phyloP scores from a whole-genome alignment of 1,140 invertebrate species.

The Aphelinus atriplicis region DNA sequence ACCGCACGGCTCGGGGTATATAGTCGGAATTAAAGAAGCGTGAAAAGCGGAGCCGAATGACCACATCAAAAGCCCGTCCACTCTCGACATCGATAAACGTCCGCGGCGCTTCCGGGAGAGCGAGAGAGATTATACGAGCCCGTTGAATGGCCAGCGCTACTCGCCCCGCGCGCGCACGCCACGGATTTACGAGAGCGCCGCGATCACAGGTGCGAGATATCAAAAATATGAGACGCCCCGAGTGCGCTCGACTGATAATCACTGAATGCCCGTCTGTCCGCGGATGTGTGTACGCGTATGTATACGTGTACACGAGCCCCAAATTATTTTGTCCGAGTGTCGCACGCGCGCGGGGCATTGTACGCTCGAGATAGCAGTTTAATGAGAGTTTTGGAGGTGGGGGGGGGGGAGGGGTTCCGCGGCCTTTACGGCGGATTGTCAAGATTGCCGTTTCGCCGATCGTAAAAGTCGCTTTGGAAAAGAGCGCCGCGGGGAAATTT shows the following conservation, averaged over 20 bases:
- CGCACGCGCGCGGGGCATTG: neutral
- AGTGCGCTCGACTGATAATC: conserved; percentile 1
- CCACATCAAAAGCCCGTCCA: conserved; percentile 5
- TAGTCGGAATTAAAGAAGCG: conserved; percentile 28
- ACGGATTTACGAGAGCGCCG: conserved; percentile 23
- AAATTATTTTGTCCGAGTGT: conserved; percentile 21
- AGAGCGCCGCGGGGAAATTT: conserved; percentile 33
- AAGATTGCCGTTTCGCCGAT: conserved; percentile 33
- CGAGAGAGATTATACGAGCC: neutral
- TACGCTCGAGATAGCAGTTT: neutral
- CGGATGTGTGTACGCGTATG: neutral
- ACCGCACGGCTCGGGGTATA: neutral
- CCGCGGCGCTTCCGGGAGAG: neutral
- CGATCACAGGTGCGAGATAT: conserved; percentile 31
- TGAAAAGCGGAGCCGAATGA: conserved; percentile 24
- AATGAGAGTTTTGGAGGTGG: neutral
- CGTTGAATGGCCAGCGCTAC: neutral
- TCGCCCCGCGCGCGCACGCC: neutral
- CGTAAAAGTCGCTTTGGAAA: conserved; percentile 39
- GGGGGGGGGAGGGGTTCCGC: neutral
- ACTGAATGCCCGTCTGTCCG: neutral
- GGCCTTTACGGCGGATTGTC: conserved; percentile 36
- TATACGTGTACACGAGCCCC: neutral
- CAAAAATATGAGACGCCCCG: neutral
- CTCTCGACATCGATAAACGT: conserved; percentile 4